Evolutionary conservation across 2,888 invertebrate genomes (phyloP).

Genomic region (Meteorus colon): DNA sequence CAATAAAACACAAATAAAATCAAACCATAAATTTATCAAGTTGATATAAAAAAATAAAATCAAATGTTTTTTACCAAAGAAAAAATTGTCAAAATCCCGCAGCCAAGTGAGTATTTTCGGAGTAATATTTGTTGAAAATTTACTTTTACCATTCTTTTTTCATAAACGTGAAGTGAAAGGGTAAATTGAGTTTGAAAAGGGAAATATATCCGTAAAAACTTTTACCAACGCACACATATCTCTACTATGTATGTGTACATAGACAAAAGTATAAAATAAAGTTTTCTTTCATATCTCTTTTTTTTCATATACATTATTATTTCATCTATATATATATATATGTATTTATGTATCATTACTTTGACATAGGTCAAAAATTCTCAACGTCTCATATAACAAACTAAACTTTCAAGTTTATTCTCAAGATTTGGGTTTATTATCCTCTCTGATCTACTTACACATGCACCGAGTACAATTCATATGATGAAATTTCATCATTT

Average conservation of each 20-base stretch:
- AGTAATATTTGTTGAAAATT: conserved; percentile 3
- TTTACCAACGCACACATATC: neutral
- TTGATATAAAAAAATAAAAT: neutral
- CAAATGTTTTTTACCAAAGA: neutral
- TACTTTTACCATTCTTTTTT: neutral
- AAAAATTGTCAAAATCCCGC: neutral
- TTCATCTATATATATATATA: neutral
- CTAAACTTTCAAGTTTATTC: conserved; percentile 4
- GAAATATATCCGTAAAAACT: neutral
- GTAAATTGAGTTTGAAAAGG: conserved; percentile 22
- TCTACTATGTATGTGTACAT: neutral
- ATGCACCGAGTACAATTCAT: neutral
- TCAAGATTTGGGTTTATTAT: conserved; percentile 15
- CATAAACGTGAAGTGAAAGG: conserved; percentile 2
- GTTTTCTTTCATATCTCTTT: neutral
- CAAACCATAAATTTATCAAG: neutral
- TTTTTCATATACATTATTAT: neutral
- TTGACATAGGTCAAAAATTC: conserved; percentile 8
- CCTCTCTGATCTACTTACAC: neutral
- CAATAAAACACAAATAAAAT: neutral
- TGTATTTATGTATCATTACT: neutral
- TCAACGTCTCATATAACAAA: conserved; percentile 11
- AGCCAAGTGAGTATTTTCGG: neutral
- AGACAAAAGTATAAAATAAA: conserved; percentile 3
- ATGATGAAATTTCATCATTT: conserved; percentile 14